Evolutionary conservation across 2,797 vertebrate species (phyloP).

Genomic region (Urophycis tenuis): DNA sequence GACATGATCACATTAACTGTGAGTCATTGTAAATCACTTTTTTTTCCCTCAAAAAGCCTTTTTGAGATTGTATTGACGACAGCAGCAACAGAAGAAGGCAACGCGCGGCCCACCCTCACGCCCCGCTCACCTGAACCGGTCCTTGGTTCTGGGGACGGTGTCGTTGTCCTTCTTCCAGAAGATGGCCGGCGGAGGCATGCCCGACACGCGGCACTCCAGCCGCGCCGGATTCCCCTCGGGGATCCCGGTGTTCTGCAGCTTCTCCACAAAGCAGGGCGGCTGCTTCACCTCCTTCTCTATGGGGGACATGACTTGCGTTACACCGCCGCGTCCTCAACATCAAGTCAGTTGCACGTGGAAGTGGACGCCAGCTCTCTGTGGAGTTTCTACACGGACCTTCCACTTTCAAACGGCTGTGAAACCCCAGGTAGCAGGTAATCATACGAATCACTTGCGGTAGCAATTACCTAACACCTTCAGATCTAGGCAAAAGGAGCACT

Average conservation of each 20-base stretch:
- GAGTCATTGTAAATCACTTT: neutral
- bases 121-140: conserved; percentile 79
- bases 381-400: neutral
- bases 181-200: conserved; percentile 87
- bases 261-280: conserved; percentile 87
- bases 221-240: conserved; percentile 86
- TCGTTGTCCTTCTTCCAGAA: conserved; percentile 99
- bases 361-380: neutral
- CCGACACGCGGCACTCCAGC: conserved; percentile 86
- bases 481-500: conserved; percentile 88
- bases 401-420: neutral
- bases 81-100: neutral
- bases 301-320: conserved; percentile 23
- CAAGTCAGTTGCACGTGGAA: no score
- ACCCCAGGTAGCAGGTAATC: neutral
- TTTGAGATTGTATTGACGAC: neutral
- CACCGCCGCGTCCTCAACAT: neutral
- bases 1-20: conserved; percentile 4
- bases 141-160: conserved; percentile 78
- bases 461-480: conserved; percentile 88
- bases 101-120: neutral
- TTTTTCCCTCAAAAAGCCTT: neutral
- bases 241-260: conserved; percentile 89
- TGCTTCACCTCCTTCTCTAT: conserved; percentile 89
- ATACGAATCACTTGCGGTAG: neutral